These are phyloP conservation scores for Meghimatium bilineatum DNA, from an alignment of 2,888 invertebrate species.

Conservation along the genomic window DNA sequence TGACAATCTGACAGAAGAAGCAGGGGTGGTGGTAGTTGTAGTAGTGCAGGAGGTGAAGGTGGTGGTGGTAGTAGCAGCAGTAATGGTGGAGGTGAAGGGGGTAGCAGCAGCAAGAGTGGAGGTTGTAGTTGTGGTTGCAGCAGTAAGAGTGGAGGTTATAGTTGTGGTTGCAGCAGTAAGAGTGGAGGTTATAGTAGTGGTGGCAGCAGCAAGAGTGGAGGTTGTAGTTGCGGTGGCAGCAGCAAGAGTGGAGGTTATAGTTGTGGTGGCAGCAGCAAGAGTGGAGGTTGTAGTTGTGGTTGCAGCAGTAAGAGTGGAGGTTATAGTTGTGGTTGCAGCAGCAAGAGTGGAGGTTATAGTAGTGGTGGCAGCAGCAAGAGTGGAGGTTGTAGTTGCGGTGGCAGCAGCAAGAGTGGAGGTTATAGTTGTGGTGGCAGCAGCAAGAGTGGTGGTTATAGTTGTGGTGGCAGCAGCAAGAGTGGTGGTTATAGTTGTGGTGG, in stretches of 20 bases:
- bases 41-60: no score
- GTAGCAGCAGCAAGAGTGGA: not conserved
- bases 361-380: no score
- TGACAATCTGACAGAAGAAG: no score
- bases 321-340: not conserved
- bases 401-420: no score
- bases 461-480: no score
- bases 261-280: conserved; percentile 39
- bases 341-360: not conserved
- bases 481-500: no score
- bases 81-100: not conserved
- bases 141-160: not conserved
- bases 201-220: conserved; percentile 23
- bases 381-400: no score
- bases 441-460: no score
- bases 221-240: conserved; percentile 33
- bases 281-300: conserved; percentile 37
- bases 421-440: no score
- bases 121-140: no score
- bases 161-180: not conserved
- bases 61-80: no score
- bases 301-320: conserved; percentile 11
- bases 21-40: no score
- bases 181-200: not conserved
- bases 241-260: conserved; percentile 30